Evolutionary conservation across 1,140 invertebrate genomes (phyloP), one percentile per base, ranked within the genome.

Genomic region (Caenorhabditis inopinata): DNA sequence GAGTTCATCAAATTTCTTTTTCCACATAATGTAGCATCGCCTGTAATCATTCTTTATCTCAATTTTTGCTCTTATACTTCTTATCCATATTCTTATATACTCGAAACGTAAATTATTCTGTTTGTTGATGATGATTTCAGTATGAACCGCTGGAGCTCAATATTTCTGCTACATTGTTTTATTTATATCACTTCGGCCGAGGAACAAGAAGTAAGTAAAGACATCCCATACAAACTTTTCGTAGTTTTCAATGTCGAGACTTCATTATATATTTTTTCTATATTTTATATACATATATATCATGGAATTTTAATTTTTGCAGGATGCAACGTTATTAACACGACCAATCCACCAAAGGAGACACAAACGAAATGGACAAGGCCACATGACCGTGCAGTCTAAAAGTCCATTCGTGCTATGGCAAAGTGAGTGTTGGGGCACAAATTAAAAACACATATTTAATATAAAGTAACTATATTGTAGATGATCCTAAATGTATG

Each of bases 401-500:
- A 68, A 9, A 68, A 38, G 11, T 42, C 58, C 58, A 7, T 68
- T 68, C 38, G 32, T 42, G 29, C n/a, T 68, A 21, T 68, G 58
- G 58, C 18, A 38, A 68, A 68, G 58, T 68, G 38, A 68, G 58
- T 29, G 23, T n/a, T 18, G 32, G n/a, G 23, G 0, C 2, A 38
- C 3, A 21, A 12, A 16, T 38, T 29, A 29, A 38, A 68, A 68
- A 68, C 58, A 38, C 11, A 16, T 38, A 5, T 16, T 27, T 42
- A n/a, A n/a, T n/a, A n/a, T n/a, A n/a, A n/a, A n/a, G n/a, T n/a
- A n/a, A n/a, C n/a, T n/a, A n/a, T 21, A 9, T 68, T 38, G 1
- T n/a, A 68, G 58, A 68, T 68, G 58, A 68, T 68, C 58, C 32
- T 38, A 38, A 68, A 68, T 68, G 58, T 32, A 68, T 38, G 58